These are phyloP conservation scores for Rhincodon typus DNA, from an alignment of 2,797 vertebrate genomes.

Conservation along the genomic window DNA sequence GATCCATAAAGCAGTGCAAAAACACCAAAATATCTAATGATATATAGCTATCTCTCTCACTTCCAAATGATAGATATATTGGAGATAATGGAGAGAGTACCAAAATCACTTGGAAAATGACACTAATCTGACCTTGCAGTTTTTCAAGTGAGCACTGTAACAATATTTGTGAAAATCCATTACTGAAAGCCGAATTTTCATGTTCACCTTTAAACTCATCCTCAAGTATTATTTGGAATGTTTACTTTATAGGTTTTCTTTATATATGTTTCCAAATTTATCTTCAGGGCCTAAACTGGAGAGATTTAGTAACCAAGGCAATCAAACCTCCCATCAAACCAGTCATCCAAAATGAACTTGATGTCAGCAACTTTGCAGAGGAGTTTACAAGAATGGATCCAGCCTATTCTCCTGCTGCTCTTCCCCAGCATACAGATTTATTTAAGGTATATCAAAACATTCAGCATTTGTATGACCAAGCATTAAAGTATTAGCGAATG, in stretches of 20 bases:
- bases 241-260: neutral
- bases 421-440: conserved; percentile 28
- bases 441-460: conserved; percentile 24
- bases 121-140: neutral
- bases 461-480: neutral
- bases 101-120: neutral
- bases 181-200: neutral
- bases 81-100: neutral
- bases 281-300: conserved; percentile 31
- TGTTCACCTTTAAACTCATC: neutral
- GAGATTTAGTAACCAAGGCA: conserved; percentile 19
- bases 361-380: conserved; percentile 34
- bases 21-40: neutral
- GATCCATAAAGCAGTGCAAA: neutral
- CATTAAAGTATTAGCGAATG: neutral
- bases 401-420: conserved; percentile 33
- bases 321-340: conserved; percentile 29
- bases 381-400: conserved; percentile 36
- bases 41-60: neutral
- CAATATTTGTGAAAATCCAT: neutral
- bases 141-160: neutral
- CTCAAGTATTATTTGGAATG: neutral
- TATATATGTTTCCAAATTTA: neutral
- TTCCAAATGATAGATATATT: neutral
- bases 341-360: conserved; percentile 32